Percentiles rank a stretch among this genome's conserved stretches.
These are phyloP conservation scores for Columba livia DNA, from an alignment of 2,113 vertebrate genomes.

Conservation along the genomic window DNA sequence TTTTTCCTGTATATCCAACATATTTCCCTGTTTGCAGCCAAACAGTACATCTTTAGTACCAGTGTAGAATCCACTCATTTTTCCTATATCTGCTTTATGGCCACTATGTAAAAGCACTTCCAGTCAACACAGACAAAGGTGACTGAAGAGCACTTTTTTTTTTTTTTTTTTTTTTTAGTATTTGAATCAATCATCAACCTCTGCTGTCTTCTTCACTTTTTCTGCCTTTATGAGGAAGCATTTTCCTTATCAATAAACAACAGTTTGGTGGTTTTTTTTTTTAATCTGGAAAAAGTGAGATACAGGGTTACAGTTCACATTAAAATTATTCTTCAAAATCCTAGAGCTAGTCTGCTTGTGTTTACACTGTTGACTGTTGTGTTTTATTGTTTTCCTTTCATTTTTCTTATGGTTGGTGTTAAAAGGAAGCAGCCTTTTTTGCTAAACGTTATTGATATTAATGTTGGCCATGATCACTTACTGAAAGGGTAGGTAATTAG, in stretches of 20 bases:
- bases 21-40: background rate
- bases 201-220: background rate
- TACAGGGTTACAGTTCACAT: background rate
- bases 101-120: background rate
- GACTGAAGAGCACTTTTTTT: background rate
- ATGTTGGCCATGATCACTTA: background rate
- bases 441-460: background rate
- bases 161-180: background rate
- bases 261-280: background rate
- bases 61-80: background rate
- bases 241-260: background rate
- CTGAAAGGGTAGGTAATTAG: background rate
- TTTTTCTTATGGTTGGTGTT: background rate
- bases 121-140: background rate
- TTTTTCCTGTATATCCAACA: background rate
- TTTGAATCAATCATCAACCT: background rate
- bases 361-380: background rate
- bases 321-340: background rate
- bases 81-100: background rate
- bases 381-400: background rate
- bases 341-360: background rate
- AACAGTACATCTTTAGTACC: background rate
- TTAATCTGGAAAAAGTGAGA: background rate
- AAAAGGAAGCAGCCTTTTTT: background rate
- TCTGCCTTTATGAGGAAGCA: accelerated